Conservation (phyloP, 2,888 invertebrate genomes). For the Netelia fuscicornis region DNA sequence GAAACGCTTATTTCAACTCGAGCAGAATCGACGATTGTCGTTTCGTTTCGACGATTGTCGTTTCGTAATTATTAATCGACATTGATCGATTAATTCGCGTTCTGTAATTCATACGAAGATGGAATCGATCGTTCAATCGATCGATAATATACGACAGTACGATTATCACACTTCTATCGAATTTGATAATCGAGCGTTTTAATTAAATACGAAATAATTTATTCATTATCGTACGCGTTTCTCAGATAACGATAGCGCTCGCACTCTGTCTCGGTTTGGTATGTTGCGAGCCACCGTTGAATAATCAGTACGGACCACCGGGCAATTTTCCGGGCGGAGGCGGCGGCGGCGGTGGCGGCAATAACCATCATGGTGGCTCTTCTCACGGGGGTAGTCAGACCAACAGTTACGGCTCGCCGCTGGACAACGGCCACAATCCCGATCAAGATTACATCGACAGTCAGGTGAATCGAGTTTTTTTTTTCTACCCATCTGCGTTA, state of each 20-base stretch:
- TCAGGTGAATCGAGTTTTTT: constrained; percentile 76
- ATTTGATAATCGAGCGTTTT: not conserved
- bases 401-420: constrained; percentile 79
- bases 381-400: constrained; percentile 71
- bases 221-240: not conserved
- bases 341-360: constrained; percentile 63
- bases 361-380: constrained; percentile 68
- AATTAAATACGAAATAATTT: not conserved
- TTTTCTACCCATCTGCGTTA: not conserved
- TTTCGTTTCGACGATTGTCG: too few species aligned
- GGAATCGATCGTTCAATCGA: too few species aligned
- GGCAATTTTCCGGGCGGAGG: constrained; percentile 78
- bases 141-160: too few species aligned
- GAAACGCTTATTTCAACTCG: too few species aligned
- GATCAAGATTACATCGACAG: constrained; percentile 83
- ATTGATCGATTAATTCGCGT: too few species aligned
- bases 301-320: constrained; percentile 81
- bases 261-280: constrained; percentile 75
- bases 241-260: constrained; percentile 74
- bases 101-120: too few species aligned
- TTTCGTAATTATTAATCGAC: too few species aligned
- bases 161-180: not conserved
- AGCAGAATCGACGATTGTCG: too few species aligned
- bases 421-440: constrained; percentile 77
- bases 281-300: constrained; percentile 78